Percentiles rank a stretch among this genome's conserved stretches.
phyloP scores from a whole-genome alignment of 2,797 vertebrate species.

The Chloroceryle inda region DNA sequence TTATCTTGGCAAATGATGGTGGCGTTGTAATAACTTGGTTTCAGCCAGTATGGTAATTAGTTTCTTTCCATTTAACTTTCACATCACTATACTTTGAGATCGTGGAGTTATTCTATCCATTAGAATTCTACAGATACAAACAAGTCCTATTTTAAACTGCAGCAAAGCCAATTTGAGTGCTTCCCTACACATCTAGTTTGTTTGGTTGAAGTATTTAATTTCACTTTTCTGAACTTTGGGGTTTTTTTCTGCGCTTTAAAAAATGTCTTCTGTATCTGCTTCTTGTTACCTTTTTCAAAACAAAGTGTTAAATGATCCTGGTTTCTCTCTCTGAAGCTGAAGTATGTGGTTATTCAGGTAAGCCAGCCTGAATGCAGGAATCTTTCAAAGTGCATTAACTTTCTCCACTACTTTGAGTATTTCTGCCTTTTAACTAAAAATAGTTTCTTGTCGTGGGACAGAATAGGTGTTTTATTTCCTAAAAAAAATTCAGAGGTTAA shows the following conservation, averaged over 20 bases:
- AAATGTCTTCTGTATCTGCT: not conserved
- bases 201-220: not conserved
- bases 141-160: not conserved
- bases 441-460: not conserved
- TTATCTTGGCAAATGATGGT: not conserved
- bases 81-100: not conserved
- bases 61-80: not conserved
- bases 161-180: not conserved
- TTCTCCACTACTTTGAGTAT: not conserved
- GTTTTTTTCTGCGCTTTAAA: not conserved
- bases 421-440: constrained; percentile 26
- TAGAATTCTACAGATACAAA: not conserved
- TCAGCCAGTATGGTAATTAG: not conserved
- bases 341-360: not conserved
- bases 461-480: not conserved
- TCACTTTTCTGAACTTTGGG: not conserved
- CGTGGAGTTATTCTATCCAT: not conserved
- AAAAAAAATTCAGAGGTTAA: not conserved
- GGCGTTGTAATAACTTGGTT: not conserved
- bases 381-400: constrained; percentile 37
- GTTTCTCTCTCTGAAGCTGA: not conserved
- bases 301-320: not conserved
- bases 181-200: not conserved
- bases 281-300: not conserved
- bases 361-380: not conserved